Percentiles rank a stretch among this genome's conserved stretches.
phyloP scores from a whole-genome alignment of 2,888 invertebrate genomes.

The Lordiphosa andalusiaca region DNA sequence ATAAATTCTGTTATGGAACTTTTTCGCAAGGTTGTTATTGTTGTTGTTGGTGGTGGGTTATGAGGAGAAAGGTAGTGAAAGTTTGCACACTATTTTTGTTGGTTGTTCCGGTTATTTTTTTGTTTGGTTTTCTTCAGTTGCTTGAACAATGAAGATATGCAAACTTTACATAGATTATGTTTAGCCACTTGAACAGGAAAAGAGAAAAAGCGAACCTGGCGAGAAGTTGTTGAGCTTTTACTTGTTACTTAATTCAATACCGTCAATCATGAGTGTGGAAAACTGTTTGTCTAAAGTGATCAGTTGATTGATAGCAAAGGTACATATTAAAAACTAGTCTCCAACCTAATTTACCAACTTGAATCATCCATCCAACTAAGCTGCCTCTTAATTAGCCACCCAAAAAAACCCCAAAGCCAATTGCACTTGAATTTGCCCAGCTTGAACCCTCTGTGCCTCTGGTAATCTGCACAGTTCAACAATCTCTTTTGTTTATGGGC shows the following conservation, averaged over 20 bases:
- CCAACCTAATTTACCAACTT: no score
- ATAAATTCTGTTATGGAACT: constrained; percentile 69
- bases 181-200: constrained; percentile 17
- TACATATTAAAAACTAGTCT: no score
- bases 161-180: constrained; percentile 9
- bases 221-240: no score
- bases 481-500: constrained; percentile 54
- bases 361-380: no score
- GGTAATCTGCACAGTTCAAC: not conserved
- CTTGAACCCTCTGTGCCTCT: not conserved
- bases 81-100: constrained; percentile 11
- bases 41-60: not conserved
- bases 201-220: not conserved
- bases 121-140: constrained; percentile 8
- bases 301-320: no score
- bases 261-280: no score
- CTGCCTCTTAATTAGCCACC: no score
- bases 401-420: no score
- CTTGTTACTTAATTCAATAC: no score
- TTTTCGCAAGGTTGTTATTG: constrained; percentile 51
- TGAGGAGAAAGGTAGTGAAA: constrained; percentile 4
- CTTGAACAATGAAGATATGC: constrained; percentile 4
- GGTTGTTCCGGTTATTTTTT: constrained; percentile 5
- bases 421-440: no score
- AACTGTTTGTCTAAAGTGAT: no score